A percentile compares a stretch with the other conserved stretches of the same genome.
These are phyloP conservation scores for Cirrhinus molitorella DNA, from an alignment of 2,797 vertebrate species.

Conservation along the genomic window DNA sequence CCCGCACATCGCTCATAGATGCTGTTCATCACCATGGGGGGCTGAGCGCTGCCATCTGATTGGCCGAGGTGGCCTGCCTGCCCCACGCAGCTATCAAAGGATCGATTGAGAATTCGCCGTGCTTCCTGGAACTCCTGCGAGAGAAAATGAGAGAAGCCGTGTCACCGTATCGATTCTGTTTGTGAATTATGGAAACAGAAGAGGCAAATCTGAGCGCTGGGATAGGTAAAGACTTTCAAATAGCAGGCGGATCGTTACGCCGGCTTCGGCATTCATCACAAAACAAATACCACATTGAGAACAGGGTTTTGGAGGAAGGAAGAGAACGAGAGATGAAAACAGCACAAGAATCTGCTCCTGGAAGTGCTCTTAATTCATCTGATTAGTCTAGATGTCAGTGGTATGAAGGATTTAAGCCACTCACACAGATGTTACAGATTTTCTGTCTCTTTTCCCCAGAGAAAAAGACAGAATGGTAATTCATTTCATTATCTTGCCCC, in stretches of 20 bases:
- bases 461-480: slow-evolving; percentile 47
- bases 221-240: slow-evolving; percentile 42
- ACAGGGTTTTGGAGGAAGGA: slow-evolving; percentile 1
- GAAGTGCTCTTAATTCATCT: slow-evolving; percentile 51
- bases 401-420: slow-evolving; percentile 45
- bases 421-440: slow-evolving; percentile 54
- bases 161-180: slow-evolving; percentile 45
- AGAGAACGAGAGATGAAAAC: slow-evolving; percentile 21
- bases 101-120: slow-evolving; percentile 69
- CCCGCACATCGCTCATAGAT: slow-evolving; percentile 77
- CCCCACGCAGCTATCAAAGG: slow-evolving; percentile 73
- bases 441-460: slow-evolving; percentile 42
- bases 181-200: slow-evolving; percentile 43
- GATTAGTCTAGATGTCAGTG: slow-evolving; percentile 49
- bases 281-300: slow-evolving; percentile 43
- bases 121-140: slow-evolving; percentile 59
- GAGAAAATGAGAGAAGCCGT: slow-evolving; percentile 28
- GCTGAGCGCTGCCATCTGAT: slow-evolving; percentile 61
- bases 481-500: slow-evolving; percentile 58
- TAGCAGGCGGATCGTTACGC: slow-evolving; percentile 6
- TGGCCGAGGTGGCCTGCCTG: slow-evolving; percentile 63
- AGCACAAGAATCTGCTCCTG: slow-evolving; percentile 23
- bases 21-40: slow-evolving; percentile 63
- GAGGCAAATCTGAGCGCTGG: slow-evolving; percentile 18
- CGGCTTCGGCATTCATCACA: slow-evolving; percentile 36